Base-by-base conservation (phyloP, 2,888 invertebrate species). In the Dorcus parallelipipedus region DNA sequence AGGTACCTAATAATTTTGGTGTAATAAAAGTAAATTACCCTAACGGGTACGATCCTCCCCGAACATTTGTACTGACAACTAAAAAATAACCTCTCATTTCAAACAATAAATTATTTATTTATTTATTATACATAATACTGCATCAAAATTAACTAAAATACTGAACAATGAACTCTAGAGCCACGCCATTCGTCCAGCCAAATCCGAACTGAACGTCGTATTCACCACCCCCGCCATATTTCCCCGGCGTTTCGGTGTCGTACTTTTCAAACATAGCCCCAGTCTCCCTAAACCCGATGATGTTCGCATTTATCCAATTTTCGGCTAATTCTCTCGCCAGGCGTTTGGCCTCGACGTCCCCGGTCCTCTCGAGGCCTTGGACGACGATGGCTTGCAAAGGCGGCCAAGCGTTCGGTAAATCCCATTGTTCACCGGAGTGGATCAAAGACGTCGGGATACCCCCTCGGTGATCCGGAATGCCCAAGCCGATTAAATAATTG, bases 361-460 rank as follows among this genome's bases (percentile, higher is more conserved):
- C 81, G 8, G 87, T 49, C 7, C 40, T 39, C 17, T 42, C 45
- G 59, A 92, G 76, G 3, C 87, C 87, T 71, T 87, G 83, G 3
- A 93, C 84, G 1, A 89, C 78, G 52, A 92, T 83, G 69, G 89
- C 87, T 62, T 92, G 88, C 45, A 90, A 82, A 3, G 93, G 93
- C 0, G 93, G 88, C 93, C 94, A 94, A 0, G 90, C 91, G 72
- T 93, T 93, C 0, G 93, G 90, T 69, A 85, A 87, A 73, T 91
- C 91, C 92, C 92, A 89, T 72, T 92, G 89, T 73, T 91, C 86
- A 0, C 87, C 87, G 8, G 86, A 86, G 20, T 81, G 77, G 38
- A 79, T 77, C 40, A 89, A 69, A 0, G 90, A 89, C 0, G 86
- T 78, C 0, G 91, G 91, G 33, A 89, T 81, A 3, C 91, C 91